A percentile compares a stretch with the other conserved stretches of the same genome.
Evolutionary conservation across 2,888 invertebrate genomes (phyloP).

Genomic region (Pyrrhia umbra): DNA sequence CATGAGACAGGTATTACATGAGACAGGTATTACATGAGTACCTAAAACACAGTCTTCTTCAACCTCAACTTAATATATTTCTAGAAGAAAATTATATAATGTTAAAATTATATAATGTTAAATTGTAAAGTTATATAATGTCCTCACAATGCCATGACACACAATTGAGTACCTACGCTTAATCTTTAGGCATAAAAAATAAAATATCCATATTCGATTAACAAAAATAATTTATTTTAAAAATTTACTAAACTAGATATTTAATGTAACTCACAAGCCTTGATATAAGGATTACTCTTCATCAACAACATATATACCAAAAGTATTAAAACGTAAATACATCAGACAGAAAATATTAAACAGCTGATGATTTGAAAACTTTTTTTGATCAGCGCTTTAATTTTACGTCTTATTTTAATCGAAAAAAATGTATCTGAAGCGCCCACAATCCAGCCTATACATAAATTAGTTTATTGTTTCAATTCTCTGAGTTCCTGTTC

Average conservation of each 20-base stretch:
- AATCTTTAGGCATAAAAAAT: too few relatives aligned
- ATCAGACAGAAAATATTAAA: not conserved
- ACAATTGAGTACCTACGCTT: too few relatives aligned
- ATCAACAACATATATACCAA: not conserved
- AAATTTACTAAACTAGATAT: constrained; percentile 36
- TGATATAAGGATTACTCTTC: not conserved
- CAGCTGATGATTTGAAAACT: not conserved
- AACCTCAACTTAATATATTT: too few relatives aligned
- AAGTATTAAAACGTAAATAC: not conserved
- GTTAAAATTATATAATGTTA: too few relatives aligned
- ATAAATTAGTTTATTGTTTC: constrained; percentile 16
- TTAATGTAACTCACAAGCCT: constrained; percentile 57
- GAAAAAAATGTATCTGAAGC: constrained; percentile 9
- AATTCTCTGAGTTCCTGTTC: constrained; percentile 48
- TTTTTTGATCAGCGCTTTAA: not conserved
- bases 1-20: too few relatives aligned
- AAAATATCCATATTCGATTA: constrained; percentile 20
- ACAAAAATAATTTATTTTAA: constrained; percentile 40
- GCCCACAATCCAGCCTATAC: not conserved
- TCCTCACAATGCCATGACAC: too few relatives aligned
- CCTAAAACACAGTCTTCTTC: too few relatives aligned
- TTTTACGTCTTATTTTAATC: not conserved
- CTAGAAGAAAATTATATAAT: too few relatives aligned
- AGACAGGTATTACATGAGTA: too few relatives aligned
- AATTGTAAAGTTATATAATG: too few relatives aligned